Conservation (phyloP, 1,140 invertebrate species). For the Sarcophaga bullata region DNA sequence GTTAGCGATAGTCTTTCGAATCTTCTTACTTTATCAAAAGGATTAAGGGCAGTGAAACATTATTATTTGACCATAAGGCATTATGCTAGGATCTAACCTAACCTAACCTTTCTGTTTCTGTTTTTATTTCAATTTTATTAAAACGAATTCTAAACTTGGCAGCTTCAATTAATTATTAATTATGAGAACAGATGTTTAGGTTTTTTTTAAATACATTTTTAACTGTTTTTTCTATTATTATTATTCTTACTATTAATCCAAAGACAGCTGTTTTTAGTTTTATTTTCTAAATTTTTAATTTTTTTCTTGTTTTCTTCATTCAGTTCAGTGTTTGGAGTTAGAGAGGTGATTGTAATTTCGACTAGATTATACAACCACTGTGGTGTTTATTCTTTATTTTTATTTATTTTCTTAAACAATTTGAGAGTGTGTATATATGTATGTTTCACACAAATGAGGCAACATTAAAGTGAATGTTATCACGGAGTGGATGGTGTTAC, state of each 20-base stretch:
- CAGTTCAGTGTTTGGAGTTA: no score
- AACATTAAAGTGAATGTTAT: slow-evolving; percentile 5
- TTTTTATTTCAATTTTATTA: not conserved
- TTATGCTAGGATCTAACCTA: no score
- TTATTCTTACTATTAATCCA: not conserved
- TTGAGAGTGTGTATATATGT: not conserved
- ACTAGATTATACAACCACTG: not conserved
- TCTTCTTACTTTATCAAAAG: no score
- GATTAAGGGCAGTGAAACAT: no score
- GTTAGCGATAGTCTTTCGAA: no score
- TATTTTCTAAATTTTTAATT: slow-evolving; percentile 1
- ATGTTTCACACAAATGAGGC: not conserved
- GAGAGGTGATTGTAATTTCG: not conserved
- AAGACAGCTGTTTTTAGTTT: not conserved
- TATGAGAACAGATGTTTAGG: not conserved
- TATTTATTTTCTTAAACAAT: not conserved
- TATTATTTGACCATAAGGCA: no score
- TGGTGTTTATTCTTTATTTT: not conserved
- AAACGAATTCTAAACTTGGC: not conserved
- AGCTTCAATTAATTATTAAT: not conserved
- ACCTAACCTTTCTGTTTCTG: not conserved
- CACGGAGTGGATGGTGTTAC: not conserved
- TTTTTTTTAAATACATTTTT: not conserved
- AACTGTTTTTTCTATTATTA: not conserved
- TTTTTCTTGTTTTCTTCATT: not conserved